Evolutionary conservation across 1,140 invertebrate species (phyloP).

Genomic region (Tyrophagus putrescentiae): DNA sequence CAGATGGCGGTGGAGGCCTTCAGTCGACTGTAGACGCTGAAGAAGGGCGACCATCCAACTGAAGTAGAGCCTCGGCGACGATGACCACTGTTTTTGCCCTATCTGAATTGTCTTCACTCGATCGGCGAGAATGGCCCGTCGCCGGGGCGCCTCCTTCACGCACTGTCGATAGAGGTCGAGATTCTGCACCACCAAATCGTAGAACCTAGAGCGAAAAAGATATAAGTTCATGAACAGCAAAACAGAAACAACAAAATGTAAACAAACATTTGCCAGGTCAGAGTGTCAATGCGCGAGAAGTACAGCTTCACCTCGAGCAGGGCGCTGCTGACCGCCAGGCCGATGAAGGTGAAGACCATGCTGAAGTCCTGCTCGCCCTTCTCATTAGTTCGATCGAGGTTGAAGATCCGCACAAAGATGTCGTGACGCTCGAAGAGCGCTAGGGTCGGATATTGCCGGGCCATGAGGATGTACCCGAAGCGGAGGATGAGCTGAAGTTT

Average conservation of each 20-base stretch:
- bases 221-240: too few species aligned
- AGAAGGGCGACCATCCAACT: conserved; percentile 5
- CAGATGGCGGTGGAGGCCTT: not conserved
- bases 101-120: not conserved
- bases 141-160: not conserved
- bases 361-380: not conserved
- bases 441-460: not conserved
- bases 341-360: not conserved
- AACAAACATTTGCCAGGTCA: conserved; percentile 10
- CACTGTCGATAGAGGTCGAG: not conserved
- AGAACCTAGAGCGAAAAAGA: too few species aligned
- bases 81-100: not conserved
- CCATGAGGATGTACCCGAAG: not conserved
- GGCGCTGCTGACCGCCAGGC: not conserved
- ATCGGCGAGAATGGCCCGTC: not conserved
- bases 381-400: too few species aligned
- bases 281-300: not conserved
- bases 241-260: too few species aligned
- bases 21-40: not conserved
- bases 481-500: not conserved
- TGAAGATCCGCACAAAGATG: not conserved
- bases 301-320: not conserved
- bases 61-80: not conserved
- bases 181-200: not conserved
- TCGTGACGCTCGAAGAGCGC: not conserved